Evolutionary conservation across 2,888 invertebrate genomes (phyloP).

Genomic region (Pasiphila rectangulata): DNA sequence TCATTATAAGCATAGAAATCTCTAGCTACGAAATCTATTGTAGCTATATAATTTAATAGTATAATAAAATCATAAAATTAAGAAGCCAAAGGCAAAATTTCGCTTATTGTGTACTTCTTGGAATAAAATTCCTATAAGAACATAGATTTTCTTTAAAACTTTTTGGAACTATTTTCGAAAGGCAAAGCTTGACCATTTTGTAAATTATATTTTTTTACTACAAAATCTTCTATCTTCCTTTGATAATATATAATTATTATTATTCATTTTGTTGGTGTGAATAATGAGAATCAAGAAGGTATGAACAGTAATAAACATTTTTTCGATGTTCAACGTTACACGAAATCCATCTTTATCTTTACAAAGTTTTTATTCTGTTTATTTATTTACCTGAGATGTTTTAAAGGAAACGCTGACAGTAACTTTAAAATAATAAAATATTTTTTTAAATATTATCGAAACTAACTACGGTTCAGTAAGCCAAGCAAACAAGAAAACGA

Average conservation of each 20-base stretch:
- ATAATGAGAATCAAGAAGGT: constrained; percentile 8
- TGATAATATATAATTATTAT: constrained; percentile 5
- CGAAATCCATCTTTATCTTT: too few relatives aligned
- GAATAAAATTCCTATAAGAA: constrained; percentile 29
- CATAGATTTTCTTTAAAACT: constrained; percentile 1
- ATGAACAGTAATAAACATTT: constrained; percentile 8
- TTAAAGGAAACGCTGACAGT: too few relatives aligned
- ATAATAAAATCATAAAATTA: constrained; percentile 10
- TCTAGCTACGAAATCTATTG: too few relatives aligned
- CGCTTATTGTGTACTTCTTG: constrained; percentile 7
- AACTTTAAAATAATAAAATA: too few relatives aligned
- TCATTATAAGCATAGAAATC: too few relatives aligned
- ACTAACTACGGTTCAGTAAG: too few relatives aligned
- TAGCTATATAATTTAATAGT: not conserved
- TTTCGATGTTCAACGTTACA: constrained; percentile 14
- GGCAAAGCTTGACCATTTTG: constrained; percentile 10
- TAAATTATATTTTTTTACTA: constrained; percentile 15
- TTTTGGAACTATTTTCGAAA: constrained; percentile 3
- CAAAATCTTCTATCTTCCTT: constrained; percentile 23
- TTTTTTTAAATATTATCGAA: too few relatives aligned
- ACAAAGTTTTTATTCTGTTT: too few relatives aligned
- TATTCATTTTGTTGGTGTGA: constrained; percentile 21
- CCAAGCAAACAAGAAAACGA: too few relatives aligned
- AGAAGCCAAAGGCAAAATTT: constrained; percentile 18
- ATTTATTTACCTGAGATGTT: too few relatives aligned